phyloP scores from a whole-genome alignment of 2,888 invertebrate species.

The Tortrix viridana region DNA sequence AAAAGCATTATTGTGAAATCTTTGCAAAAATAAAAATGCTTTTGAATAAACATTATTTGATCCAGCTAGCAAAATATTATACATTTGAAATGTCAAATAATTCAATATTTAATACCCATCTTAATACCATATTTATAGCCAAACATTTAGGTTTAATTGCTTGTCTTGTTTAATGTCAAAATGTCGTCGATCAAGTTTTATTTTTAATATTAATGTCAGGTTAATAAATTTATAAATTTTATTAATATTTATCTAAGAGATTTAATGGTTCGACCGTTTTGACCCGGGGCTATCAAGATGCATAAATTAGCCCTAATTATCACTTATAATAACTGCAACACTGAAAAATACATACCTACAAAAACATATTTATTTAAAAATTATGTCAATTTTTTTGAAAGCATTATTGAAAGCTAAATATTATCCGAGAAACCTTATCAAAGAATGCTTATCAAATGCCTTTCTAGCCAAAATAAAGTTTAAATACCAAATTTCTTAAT shows the following conservation, averaged over 20 bases:
- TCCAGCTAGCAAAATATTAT: not conserved
- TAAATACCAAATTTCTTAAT: too few relatives aligned
- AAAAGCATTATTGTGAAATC: too few relatives aligned
- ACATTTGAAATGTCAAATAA: not conserved
- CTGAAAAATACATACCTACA: too few relatives aligned
- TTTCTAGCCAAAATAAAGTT: too few relatives aligned
- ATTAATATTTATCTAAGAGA: slow-evolving; percentile 21
- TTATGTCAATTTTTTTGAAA: too few relatives aligned
- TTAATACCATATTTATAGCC: slow-evolving; percentile 18
- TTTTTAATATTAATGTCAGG: slow-evolving; percentile 21
- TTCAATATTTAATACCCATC: slow-evolving; percentile 6
- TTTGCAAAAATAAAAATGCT: too few relatives aligned
- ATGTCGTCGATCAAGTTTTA: slow-evolving; percentile 28
- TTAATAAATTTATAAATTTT: slow-evolving; percentile 16
- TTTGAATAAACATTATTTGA: not conserved
- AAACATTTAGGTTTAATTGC: slow-evolving; percentile 19
- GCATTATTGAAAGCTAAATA: too few relatives aligned
- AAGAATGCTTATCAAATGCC: too few relatives aligned
- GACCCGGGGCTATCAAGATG: slow-evolving; percentile 1
- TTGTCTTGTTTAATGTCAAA: slow-evolving; percentile 20
- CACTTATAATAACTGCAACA: not conserved
- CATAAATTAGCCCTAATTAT: slow-evolving; percentile 19
- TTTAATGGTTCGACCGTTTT: slow-evolving; percentile 16
- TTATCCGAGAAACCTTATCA: too few relatives aligned
- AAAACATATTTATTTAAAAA: too few relatives aligned